Evolutionary conservation across 1,140 invertebrate species (phyloP), one percentile per base, ranked within the genome.

Genomic region (Dendroctonus ponderosae): DNA sequence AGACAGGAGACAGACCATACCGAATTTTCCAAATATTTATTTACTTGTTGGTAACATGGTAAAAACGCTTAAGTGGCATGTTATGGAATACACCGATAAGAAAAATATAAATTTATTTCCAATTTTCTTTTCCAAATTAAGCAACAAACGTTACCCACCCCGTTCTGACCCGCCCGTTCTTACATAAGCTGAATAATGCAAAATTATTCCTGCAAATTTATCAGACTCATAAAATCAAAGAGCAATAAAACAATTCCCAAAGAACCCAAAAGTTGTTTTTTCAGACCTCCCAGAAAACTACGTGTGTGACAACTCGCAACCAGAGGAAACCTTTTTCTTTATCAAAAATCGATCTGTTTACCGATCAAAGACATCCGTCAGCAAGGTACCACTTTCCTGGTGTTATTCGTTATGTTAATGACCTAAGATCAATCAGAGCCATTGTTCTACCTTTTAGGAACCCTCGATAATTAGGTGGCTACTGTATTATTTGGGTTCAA

Each of bases 321-420:
- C 7, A 51, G 11, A n/a, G 15, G 15, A 51, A 51, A 15, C 11
- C 39, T 14, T 14, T 41, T 51, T 62, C 15, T 62, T 57, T 57
- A 57, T 48, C 53, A 11, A 53, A 65, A 57, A 58, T 62, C 49
- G 9, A 62, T 65, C 62, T 42, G 26, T 65, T 42, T 44, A 9
- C 48, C 15, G 41, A 59, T 59, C 54, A 52, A 66, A 59, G 37
- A 53, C 56, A 52, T 59, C 54, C 42, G 56, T 66, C 64, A 66
- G 11, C 64, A 38, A 37, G 49, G 48, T 66, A 66, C 64, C 54
- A 66, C 56, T 66, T 66, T 52, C 40, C 43, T 52, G 37, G 64
- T 66, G 63, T 66, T 50, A 58, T 58, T 66, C 63, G 57, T 66
- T 66, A 66, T 66, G 64, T 66, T 66, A 66, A 66, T 60, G 56